Conservation (phyloP, 2,113 vertebrate species). For the Eolophus roseicapilla region DNA sequence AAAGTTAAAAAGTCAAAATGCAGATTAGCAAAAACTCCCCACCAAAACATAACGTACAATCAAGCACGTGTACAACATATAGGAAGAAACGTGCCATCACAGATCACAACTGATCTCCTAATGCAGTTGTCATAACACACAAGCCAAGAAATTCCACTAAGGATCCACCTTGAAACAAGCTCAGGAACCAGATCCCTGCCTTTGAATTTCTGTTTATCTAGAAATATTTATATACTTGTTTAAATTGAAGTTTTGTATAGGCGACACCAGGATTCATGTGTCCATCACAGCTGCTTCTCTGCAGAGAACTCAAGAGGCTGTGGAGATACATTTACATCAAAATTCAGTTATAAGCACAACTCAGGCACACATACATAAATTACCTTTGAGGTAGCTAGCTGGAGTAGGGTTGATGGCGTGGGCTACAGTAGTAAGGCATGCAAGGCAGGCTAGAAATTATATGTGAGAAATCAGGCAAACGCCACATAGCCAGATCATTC, state of each 20-base stretch:
- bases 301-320: not conserved
- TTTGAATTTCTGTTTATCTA: not conserved
- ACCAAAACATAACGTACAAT: not conserved
- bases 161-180: not conserved
- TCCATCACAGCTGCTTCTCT: not conserved
- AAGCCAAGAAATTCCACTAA: not conserved
- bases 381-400: not conserved
- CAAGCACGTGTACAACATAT: accelerated
- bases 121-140: not conserved
- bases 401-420: accelerated
- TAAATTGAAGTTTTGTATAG: not conserved
- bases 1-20: not conserved
- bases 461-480: not conserved
- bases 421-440: not conserved
- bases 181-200: not conserved
- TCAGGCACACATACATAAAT: not conserved
- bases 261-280: not conserved
- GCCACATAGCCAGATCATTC: not conserved
- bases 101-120: not conserved
- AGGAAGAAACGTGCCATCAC: not conserved
- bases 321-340: not conserved
- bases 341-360: not conserved
- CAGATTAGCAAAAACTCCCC: not conserved
- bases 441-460: not conserved
- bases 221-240: not conserved